Percentiles rank a stretch among this genome's conserved stretches.
These are phyloP conservation scores for Larimichthys crocea DNA, from an alignment of 2,113 vertebrate species.

Conservation along the genomic window DNA sequence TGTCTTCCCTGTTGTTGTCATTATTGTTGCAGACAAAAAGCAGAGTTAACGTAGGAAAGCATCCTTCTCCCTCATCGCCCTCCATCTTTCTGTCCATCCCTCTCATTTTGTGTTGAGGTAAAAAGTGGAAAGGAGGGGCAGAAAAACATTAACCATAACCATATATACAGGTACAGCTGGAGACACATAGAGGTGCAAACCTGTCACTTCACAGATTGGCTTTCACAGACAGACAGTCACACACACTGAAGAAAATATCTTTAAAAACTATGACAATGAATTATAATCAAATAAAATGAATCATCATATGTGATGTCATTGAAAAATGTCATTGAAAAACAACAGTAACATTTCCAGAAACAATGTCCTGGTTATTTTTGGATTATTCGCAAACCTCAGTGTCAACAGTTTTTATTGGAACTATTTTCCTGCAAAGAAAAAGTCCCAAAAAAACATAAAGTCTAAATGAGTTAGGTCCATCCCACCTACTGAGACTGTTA, in stretches of 20 bases:
- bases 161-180: neutral
- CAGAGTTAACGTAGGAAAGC: conserved; percentile 39
- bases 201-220: conserved; percentile 16
- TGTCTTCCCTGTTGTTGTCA: conserved; percentile 28
- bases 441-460: neutral
- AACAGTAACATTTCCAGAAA: neutral
- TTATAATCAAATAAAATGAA: no score
- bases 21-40: conserved; percentile 62
- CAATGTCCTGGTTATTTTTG: neutral
- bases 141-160: conserved; percentile 1
- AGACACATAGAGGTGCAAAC: conserved; percentile 1
- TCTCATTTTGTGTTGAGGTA: conserved; percentile 32
- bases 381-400: neutral
- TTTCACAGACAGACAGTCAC: neutral
- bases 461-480: no score
- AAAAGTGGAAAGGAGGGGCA: neutral
- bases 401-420: neutral
- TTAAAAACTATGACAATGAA: neutral
- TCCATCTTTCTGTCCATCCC: conserved; percentile 28
- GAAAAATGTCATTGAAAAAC: neutral
- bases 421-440: neutral
- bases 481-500: no score
- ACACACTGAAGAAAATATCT: neutral
- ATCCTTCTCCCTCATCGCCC: conserved; percentile 20
- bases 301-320: neutral